Evolutionary conservation across 92 coral and sea anemone species (phyloP).

Genomic region (Epizoanthus rinbou): DNA sequence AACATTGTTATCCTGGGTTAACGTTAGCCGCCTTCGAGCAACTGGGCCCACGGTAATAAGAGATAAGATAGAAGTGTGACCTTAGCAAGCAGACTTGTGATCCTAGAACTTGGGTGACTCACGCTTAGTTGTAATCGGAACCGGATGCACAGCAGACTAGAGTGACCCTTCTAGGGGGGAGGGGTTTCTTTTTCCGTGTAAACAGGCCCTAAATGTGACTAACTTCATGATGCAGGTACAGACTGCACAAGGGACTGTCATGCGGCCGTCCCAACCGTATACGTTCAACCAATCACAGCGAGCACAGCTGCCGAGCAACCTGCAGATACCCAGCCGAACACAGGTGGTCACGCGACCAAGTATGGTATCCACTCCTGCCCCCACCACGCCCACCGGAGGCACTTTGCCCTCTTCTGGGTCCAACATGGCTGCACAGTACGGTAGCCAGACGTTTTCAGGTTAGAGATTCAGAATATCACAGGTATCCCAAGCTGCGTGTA

Average conservation of each 20-base stretch:
- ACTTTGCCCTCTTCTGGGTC: conserved; percentile 12
- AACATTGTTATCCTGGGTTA: no score
- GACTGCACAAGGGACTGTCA: conserved; percentile 61
- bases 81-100: no score
- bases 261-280: conserved; percentile 68
- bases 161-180: no score
- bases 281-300: conserved; percentile 75
- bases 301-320: conserved; percentile 65
- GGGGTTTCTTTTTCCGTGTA: neutral
- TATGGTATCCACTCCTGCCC: conserved; percentile 81
- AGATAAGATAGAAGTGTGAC: no score
- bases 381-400: conserved; percentile 56
- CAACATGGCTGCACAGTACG: conserved; percentile 18
- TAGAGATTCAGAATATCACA: no score
- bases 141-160: no score
- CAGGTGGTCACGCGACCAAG: conserved; percentile 59
- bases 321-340: conserved; percentile 55
- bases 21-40: no score
- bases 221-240: conserved; percentile 52
- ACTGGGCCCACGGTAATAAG: no score
- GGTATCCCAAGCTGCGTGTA: no score
- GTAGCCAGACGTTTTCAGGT: conserved; percentile 20
- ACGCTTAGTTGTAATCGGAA: no score
- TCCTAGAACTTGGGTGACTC: no score
- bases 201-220: neutral